These are phyloP conservation scores for Varecia variegata DNA, from an alignment of 2,797 vertebrate genomes.

Conservation along the genomic window DNA sequence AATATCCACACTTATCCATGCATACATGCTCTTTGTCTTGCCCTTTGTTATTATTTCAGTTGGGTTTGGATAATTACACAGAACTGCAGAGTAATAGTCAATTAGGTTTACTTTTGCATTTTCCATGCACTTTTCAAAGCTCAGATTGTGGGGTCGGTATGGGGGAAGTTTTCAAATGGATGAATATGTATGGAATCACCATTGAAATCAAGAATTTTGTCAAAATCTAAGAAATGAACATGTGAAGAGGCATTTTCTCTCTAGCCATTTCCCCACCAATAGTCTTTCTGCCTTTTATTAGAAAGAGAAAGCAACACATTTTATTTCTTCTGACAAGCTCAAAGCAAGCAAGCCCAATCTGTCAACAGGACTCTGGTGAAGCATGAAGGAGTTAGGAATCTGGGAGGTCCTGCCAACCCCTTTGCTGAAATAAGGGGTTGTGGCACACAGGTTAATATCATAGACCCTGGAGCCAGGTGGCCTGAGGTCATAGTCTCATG, in stretches of 20 bases:
- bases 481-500: too few relatives aligned
- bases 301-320: neutral
- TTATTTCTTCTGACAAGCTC: neutral
- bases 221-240: neutral
- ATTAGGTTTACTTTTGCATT: neutral
- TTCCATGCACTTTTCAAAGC: neutral
- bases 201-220: neutral
- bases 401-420: neutral
- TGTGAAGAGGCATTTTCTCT: neutral
- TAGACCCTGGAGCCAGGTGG: too few relatives aligned
- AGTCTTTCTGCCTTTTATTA: neutral
- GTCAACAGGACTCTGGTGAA: neutral
- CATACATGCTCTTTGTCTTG: neutral
- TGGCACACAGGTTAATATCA: accelerated
- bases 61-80: neutral
- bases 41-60: neutral
- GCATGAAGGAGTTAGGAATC: neutral
- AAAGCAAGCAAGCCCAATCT: neutral
- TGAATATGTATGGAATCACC: neutral
- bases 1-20: accelerated
- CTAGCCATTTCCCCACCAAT: neutral
- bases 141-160: neutral
- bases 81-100: neutral
- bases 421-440: neutral
- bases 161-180: neutral